A percentile compares a stretch with the other conserved stretches of the same genome.
Evolutionary conservation across 2,888 invertebrate species (phyloP).

Genomic region (Camponotus fellah): DNA sequence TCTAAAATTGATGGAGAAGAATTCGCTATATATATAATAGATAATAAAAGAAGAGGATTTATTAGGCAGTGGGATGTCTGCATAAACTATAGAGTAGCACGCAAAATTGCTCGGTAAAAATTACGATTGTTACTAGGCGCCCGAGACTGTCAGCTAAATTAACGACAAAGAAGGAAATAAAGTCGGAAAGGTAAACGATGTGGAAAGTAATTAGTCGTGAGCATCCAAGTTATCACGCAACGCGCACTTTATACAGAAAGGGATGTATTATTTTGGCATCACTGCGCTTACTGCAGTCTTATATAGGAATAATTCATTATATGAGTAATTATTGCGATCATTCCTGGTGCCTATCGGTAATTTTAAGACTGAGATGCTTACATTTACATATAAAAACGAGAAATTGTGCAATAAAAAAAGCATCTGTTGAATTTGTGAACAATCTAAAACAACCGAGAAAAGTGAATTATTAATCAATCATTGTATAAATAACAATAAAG

Average conservation of each 20-base stretch:
- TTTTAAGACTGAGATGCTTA: background rate
- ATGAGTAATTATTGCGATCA: slow-evolving; percentile 4
- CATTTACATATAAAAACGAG: background rate
- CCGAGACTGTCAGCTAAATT: slow-evolving; percentile 48
- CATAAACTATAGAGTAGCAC: background rate
- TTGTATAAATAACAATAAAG: too few relatives aligned
- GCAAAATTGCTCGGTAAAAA: slow-evolving; percentile 49
- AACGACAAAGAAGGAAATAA: slow-evolving; percentile 60
- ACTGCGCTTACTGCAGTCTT: slow-evolving; percentile 1
- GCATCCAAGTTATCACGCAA: slow-evolving; percentile 51
- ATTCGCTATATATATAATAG: background rate
- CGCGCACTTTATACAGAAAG: slow-evolving; percentile 16
- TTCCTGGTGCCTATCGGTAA: background rate
- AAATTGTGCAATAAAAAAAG: background rate
- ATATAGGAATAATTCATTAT: slow-evolving; percentile 25
- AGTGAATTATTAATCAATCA: background rate
- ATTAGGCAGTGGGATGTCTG: background rate
- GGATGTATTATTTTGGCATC: slow-evolving; percentile 29
- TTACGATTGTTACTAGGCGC: slow-evolving; percentile 59
- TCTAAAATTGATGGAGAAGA: background rate
- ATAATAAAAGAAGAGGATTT: slow-evolving; percentile 27
- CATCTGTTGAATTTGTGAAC: background rate
- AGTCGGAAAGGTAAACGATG: slow-evolving; percentile 55
- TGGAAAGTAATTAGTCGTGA: slow-evolving; percentile 65
- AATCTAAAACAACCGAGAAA: background rate